Evolutionary conservation across 2,113 vertebrate species (phyloP).

Genomic region (Naja naja): DNA sequence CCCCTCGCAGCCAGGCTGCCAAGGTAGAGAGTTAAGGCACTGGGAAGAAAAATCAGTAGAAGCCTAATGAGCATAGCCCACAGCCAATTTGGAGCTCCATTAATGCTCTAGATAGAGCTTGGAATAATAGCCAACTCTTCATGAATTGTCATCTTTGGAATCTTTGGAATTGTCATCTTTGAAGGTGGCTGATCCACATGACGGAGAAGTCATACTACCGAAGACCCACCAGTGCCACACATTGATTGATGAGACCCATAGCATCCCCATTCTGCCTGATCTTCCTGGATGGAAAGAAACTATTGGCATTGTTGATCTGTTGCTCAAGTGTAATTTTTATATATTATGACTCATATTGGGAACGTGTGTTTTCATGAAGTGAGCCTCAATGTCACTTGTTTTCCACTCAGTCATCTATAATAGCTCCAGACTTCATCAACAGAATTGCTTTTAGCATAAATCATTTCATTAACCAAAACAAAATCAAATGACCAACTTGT

Average conservation of each 20-base stretch:
- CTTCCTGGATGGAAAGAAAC: not conserved
- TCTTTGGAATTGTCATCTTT: too few species aligned
- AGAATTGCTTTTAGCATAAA: not conserved
- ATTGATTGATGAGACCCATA: not conserved
- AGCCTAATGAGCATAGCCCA: not conserved
- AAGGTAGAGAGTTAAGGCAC: not conserved
- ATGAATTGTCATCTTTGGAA: too few species aligned
- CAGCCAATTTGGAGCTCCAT: not conserved
- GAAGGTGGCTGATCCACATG: not conserved
- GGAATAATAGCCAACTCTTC: not conserved
- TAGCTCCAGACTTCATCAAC: not conserved
- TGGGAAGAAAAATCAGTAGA: not conserved
- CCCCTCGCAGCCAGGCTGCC: too few species aligned
- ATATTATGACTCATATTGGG: not conserved
- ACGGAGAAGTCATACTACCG: not conserved
- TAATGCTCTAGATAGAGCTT: not conserved
- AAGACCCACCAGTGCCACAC: not conserved
- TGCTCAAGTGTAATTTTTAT: not conserved
- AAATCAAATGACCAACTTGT: not conserved
- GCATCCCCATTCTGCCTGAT: not conserved
- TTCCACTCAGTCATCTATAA: not conserved
- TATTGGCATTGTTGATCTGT: not conserved
- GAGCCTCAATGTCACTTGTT: not conserved
- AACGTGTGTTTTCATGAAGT: not conserved
- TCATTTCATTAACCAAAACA: not conserved